These are phyloP conservation scores for Corythornis cristatus DNA, from an alignment of 2,113 vertebrate genomes.

Conservation along the genomic window DNA sequence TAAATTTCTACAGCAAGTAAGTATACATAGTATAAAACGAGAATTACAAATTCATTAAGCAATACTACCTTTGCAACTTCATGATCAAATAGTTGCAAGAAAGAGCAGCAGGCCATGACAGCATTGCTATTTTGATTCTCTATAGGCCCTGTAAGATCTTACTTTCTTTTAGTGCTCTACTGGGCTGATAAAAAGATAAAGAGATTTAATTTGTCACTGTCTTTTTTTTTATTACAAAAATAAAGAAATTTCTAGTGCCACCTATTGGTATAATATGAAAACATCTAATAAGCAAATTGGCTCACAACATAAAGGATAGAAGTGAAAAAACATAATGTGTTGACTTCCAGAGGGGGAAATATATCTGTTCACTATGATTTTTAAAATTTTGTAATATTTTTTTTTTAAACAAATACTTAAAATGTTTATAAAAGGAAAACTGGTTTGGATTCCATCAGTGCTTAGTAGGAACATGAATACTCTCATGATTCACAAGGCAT, in stretches of 20 bases:
- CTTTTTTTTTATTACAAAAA: not conserved
- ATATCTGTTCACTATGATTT: not conserved
- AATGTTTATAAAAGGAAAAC: not conserved
- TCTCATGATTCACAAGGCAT: not conserved
- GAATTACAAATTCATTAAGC: not conserved
- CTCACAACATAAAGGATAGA: not conserved
- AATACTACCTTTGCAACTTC: not conserved
- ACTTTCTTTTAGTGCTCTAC: not conserved
- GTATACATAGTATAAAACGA: not conserved
- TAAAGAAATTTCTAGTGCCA: conserved; percentile 16
- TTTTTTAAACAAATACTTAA: not conserved
- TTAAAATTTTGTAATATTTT: not conserved
- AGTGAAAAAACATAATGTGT: not conserved
- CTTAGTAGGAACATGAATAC: not conserved
- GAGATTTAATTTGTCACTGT: not conserved
- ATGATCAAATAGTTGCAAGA: conserved; percentile 14
- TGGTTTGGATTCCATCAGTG: not conserved
- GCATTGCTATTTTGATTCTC: conserved; percentile 9
- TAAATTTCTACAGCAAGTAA: not conserved
- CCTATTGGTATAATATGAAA: not conserved
- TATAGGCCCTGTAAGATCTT: not conserved
- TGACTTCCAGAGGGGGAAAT: not conserved
- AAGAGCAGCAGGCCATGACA: conserved; percentile 33
- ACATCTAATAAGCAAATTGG: not conserved
- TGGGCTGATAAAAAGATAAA: not conserved